A percentile compares a stretch with the other conserved stretches of the same genome.
Conservation (phyloP, 2,888 invertebrate species). For the Chloromyia formosa region DNA sequence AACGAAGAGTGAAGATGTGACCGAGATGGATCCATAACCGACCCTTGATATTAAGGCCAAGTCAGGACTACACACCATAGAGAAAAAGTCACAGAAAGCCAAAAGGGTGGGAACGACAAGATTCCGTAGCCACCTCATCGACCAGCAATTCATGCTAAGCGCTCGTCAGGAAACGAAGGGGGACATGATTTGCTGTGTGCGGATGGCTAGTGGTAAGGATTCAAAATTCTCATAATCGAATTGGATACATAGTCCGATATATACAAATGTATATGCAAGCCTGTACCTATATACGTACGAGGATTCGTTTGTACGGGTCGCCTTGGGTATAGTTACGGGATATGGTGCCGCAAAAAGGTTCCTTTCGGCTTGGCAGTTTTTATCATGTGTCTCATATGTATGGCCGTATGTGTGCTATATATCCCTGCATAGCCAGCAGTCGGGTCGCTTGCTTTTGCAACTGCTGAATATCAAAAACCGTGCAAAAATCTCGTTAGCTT, state of each 20-base stretch:
- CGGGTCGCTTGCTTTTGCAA: neutral
- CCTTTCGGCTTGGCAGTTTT: slow-evolving; percentile 9
- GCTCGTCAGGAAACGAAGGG: neutral
- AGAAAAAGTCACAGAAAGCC: slow-evolving; percentile 11
- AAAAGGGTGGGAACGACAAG: neutral
- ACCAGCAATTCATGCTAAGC: slow-evolving; percentile 6
- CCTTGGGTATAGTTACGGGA: slow-evolving; percentile 15
- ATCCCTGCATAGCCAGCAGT: neutral
- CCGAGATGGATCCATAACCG: slow-evolving; percentile 25
- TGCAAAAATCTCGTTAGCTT: slow-evolving; percentile 11
- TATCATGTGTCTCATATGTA: slow-evolving; percentile 2
- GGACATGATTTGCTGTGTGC: slow-evolving; percentile 14
- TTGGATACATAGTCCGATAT: slow-evolving; percentile 16
- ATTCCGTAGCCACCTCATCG: slow-evolving; percentile 9
- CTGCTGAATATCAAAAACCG: slow-evolving; percentile 16
- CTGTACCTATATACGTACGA: too few relatives aligned
- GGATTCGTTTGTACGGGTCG: neutral
- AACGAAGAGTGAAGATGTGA: slow-evolving; percentile 7
- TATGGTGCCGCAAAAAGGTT: slow-evolving; percentile 21
- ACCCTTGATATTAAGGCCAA: slow-evolving; percentile 16
- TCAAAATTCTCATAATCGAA: slow-evolving; percentile 19
- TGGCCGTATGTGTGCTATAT: neutral
- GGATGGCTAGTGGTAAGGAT: neutral
- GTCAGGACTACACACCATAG: slow-evolving; percentile 1
- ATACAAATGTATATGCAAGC: neutral